These are phyloP conservation scores for Drosophila pseudoananassae DNA, from an alignment of 1,140 invertebrate genomes.

Conservation along the genomic window DNA sequence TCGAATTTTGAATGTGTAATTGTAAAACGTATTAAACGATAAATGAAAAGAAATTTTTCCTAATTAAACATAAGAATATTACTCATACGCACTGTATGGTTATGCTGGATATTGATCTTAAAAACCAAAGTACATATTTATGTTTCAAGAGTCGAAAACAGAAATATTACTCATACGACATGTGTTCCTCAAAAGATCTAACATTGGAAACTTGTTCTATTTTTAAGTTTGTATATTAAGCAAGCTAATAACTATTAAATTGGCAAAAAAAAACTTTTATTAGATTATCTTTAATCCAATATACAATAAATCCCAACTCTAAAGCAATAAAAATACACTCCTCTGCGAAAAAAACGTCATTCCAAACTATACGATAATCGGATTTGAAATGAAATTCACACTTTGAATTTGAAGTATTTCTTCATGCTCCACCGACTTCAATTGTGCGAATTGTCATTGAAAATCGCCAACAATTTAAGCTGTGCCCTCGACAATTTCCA, in stretches of 20 bases:
- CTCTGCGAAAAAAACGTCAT: background rate
- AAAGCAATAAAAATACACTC: background rate
- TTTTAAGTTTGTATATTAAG: background rate
- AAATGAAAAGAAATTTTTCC: no score
- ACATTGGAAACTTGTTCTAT: no score
- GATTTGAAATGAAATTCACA: slow-evolving; percentile 4
- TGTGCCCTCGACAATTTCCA: slow-evolving; percentile 10
- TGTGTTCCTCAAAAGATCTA: background rate
- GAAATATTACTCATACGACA: slow-evolving; percentile 2
- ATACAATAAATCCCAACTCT: no score
- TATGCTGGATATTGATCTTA: background rate
- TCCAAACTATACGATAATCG: background rate
- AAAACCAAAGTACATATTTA: background rate
- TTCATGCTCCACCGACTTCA: background rate
- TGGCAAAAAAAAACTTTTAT: no score
- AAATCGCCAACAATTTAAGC: slow-evolving; percentile 29
- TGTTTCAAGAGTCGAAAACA: background rate
- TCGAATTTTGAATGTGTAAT: no score
- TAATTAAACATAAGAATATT: background rate
- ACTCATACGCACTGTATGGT: slow-evolving; percentile 5
- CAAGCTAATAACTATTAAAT: no score
- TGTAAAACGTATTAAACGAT: no score
- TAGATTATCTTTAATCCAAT: no score
- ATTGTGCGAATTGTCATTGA: slow-evolving; percentile 7
- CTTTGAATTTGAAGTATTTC: slow-evolving; percentile 2